phyloP scores from a whole-genome alignment of 2,888 invertebrate species.

The Margaritifera margaritifera region DNA sequence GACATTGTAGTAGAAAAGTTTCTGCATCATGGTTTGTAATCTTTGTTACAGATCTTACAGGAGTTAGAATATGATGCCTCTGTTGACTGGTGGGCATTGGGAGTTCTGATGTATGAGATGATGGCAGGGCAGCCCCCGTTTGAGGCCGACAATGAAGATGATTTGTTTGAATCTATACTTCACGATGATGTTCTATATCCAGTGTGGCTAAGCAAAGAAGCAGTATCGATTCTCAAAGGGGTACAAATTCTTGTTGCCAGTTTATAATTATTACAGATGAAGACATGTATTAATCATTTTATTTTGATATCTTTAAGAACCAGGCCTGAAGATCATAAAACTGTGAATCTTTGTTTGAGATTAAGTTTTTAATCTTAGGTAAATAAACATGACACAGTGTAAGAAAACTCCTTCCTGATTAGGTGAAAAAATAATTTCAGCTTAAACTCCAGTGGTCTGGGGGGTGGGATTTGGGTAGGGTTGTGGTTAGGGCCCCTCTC shows the following conservation, averaged over 20 bases:
- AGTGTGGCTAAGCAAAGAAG: constrained; percentile 94
- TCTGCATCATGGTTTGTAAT: too few species aligned
- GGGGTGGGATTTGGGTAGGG: too few species aligned
- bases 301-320: too few species aligned
- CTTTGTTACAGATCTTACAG: constrained; percentile 82
- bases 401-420: too few species aligned
- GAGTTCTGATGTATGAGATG: constrained; percentile 99
- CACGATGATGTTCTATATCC: constrained; percentile 98
- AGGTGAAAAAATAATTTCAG: too few species aligned
- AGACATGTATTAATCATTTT: neutral
- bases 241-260: constrained; percentile 73
- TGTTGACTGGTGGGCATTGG: constrained; percentile 90
- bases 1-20: too few species aligned
- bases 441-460: too few species aligned
- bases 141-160: constrained; percentile 99
- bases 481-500: too few species aligned
- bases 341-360: too few species aligned
- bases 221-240: constrained; percentile 90
- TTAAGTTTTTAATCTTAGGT: too few species aligned
- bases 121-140: constrained; percentile 99
- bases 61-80: constrained; percentile 84
- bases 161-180: constrained; percentile 97
- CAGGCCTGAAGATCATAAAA: too few species aligned
- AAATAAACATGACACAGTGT: too few species aligned
- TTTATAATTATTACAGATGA: neutral